These are phyloP conservation scores for Cinclus mexicanus DNA, from an alignment of 2,113 vertebrate genomes.

Conservation along the genomic window DNA sequence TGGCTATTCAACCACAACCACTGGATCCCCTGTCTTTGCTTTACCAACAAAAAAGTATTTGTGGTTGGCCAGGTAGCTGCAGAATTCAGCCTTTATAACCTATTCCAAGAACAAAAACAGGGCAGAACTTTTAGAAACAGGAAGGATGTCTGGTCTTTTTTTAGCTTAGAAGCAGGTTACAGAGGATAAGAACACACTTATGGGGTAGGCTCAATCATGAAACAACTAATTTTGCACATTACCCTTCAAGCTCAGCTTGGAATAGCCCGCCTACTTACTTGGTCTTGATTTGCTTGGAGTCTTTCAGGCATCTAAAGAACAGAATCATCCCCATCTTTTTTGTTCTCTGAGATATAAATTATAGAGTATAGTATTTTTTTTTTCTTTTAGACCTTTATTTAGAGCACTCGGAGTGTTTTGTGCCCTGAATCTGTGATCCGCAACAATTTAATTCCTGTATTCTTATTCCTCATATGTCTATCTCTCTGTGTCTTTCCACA, in stretches of 20 bases:
- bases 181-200: neutral
- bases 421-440: neutral
- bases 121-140: neutral
- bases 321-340: neutral
- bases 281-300: conserved; percentile 7
- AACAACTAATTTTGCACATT: neutral
- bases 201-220: neutral
- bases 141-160: neutral
- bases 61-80: neutral
- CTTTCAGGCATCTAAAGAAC: neutral
- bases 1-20: neutral
- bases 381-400: conserved; percentile 9
- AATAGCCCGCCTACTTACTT: neutral
- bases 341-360: conserved; percentile 30
- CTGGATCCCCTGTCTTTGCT: neutral
- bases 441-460: neutral
- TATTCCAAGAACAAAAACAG: neutral
- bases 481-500: neutral
- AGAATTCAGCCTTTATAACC: neutral
- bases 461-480: neutral
- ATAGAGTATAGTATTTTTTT: neutral
- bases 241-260: neutral
- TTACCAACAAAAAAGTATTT: neutral
- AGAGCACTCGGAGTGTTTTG: neutral
- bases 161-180: neutral